These are phyloP conservation scores for Drosophila acutilabella DNA, from an alignment of 2,888 invertebrate genomes.

Conservation along the genomic window DNA sequence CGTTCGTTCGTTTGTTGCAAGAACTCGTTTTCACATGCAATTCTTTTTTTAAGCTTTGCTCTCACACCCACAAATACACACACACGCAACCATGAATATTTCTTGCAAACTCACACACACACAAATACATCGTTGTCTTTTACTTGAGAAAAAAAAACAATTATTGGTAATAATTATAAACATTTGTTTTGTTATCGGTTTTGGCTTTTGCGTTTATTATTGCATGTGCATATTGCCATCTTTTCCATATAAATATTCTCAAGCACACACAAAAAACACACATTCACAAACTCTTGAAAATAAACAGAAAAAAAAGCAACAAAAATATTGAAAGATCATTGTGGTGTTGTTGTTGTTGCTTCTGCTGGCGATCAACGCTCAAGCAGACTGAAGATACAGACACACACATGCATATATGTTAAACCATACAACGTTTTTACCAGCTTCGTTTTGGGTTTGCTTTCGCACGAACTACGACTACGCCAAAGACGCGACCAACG, in stretches of 20 bases:
- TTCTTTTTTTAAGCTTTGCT: conserved; percentile 51
- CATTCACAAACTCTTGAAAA: conserved; percentile 19
- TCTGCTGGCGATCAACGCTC: conserved; percentile 45
- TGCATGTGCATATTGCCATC: conserved; percentile 29
- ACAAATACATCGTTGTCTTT: neutral
- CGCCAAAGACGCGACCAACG: conserved; percentile 4
- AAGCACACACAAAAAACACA: conserved; percentile 18
- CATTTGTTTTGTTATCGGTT: conserved; percentile 30
- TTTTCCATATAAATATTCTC: conserved; percentile 24
- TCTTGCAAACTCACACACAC: conserved; percentile 31
- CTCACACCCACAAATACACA: conserved; percentile 42
- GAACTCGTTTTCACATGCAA: conserved; percentile 74
- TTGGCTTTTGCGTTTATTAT: conserved; percentile 16
- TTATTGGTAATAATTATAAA: conserved; percentile 23
- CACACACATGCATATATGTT: neutral
- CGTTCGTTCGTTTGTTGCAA: conserved; percentile 49
- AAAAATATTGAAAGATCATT: conserved; percentile 67
- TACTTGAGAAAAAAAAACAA: neutral
- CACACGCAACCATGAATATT: neutral
- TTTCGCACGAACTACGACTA: conserved; percentile 50
- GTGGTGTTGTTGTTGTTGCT: conserved; percentile 29
- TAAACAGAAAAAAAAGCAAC: conserved; percentile 59
- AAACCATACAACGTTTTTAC: conserved; percentile 52
- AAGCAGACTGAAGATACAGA: conserved; percentile 24
- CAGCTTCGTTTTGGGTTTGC: conserved; percentile 54